These are phyloP conservation scores for Nebria ingens DNA, from an alignment of 1,140 invertebrate genomes.

Conservation along the genomic window DNA sequence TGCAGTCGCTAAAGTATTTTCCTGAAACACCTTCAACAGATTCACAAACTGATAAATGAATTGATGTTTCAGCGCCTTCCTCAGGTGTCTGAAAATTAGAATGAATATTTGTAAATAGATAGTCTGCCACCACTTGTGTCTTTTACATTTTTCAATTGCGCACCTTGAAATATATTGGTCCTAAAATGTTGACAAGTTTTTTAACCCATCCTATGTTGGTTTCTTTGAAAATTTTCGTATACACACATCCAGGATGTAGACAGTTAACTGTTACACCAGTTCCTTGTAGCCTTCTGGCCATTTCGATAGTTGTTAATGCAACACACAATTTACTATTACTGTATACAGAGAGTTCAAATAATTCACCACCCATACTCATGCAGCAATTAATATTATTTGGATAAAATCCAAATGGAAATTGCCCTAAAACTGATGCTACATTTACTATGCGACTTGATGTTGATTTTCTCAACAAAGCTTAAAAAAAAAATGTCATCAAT, in stretches of 20 bases:
- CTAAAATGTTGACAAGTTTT: neutral
- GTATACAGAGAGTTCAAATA: conserved; percentile 16
- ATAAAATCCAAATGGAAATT: conserved; percentile 30
- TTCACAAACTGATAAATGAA: conserved; percentile 43
- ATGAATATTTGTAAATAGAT: neutral
- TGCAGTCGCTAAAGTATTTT: conserved; percentile 48
- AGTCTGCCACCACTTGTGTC: neutral
- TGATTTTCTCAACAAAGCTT: conserved; percentile 34
- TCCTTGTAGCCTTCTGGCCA: conserved; percentile 29
- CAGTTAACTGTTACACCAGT: conserved; percentile 34
- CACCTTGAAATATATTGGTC: neutral
- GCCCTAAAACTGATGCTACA: conserved; percentile 31
- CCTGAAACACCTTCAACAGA: conserved; percentile 41
- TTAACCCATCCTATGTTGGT: neutral
- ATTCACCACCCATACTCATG: conserved; percentile 13
- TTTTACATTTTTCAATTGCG: too few relatives aligned
- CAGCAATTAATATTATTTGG: conserved; percentile 28
- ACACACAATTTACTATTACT: conserved; percentile 37
- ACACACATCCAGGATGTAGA: conserved; percentile 38
- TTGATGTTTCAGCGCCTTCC: conserved; percentile 45
- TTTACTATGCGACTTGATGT: conserved; percentile 32
- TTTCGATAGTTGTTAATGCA: conserved; percentile 34
- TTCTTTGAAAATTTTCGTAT: conserved; percentile 30
- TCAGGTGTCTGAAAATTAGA: conserved; percentile 34
- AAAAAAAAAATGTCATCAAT: conserved; percentile 3